Conservation (phyloP, 2,113 vertebrate species). For the Platichthys stellatus region DNA sequence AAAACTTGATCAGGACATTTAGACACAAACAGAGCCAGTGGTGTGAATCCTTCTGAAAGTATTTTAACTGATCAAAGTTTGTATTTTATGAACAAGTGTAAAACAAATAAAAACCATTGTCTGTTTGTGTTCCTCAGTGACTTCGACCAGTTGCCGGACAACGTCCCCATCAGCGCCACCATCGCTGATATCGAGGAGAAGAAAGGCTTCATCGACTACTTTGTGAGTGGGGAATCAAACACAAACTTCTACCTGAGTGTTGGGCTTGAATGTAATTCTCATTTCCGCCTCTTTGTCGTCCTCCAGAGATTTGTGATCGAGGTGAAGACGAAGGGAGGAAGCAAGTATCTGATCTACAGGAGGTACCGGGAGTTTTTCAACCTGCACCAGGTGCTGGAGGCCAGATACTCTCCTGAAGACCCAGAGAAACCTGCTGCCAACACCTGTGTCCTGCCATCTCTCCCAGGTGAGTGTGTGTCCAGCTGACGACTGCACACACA, state of each 20-base stretch:
- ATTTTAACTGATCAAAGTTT: neutral
- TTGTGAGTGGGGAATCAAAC: constrained; percentile 79
- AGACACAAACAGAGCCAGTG: no score
- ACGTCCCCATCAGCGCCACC: constrained; percentile 89
- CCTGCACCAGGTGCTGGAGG: constrained; percentile 88
- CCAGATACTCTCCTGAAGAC: constrained; percentile 84
- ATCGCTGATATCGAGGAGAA: constrained; percentile 94
- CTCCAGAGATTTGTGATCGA: constrained; percentile 91
- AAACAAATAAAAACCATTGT: neutral
- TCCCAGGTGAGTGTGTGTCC: constrained; percentile 85
- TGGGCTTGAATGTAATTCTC: no score
- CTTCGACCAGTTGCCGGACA: constrained; percentile 93
- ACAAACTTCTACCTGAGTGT: neutral
- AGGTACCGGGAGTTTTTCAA: constrained; percentile 90
- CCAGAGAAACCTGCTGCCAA: constrained; percentile 65
- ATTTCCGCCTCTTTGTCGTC: neutral
- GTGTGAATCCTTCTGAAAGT: no score
- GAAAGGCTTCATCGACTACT: constrained; percentile 92
- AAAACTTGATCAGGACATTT: no score
- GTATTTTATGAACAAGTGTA: neutral
- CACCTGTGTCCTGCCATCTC: constrained; percentile 83
- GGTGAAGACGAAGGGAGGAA: constrained; percentile 92
- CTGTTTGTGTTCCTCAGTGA: constrained; percentile 74
- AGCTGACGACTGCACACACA: neutral
- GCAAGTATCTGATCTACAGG: constrained; percentile 94